Base-by-base conservation (phyloP, 2,888 invertebrate genomes). In the Odiellus spinosus region DNA sequence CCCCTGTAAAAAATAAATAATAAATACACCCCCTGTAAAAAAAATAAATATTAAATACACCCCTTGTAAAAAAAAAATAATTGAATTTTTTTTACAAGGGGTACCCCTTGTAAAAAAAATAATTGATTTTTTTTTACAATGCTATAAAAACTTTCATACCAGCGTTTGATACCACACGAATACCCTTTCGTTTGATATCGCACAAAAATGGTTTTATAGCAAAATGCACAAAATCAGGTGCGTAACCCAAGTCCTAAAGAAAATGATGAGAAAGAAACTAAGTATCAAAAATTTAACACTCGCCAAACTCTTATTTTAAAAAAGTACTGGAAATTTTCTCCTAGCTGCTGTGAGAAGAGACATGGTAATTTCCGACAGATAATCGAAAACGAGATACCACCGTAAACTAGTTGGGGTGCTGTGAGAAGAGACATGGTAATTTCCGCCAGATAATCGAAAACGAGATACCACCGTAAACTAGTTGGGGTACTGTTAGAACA, bases 291-390 rank as follows among this genome's bases (percentile, higher is more conserved):
- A 36, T 10, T 36, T 36, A 8, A 10, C 38, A 36, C 38, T 36
- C 8, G n/a, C n/a, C n/a, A 34, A 1, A 36, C 17, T 36, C 12
- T 1, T 36, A 15, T 36, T 5, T 17, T 36, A 12, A 15, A 8
- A 18, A 55, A 58, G 58, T 56, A 67, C 67, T 21, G 65, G 65
- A 43, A 61, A 60, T 57, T 68, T 70, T 26, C 60, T 58, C 52
- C 65, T 64, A 3, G 65, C 67, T 44, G 66, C 67, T 4, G 67
- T 66, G 26, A 71, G 61, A 10, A 71, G 60, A 3, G 71, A 70
- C 71, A 71, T 71, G 20, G 71, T 71, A 32, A 71, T 68, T 57
- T 71, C 71, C 11, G 71, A 70, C 34, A 71, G 57, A 53, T 71
- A 71, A 55, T 71, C 71, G 58, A 67, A 64, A 42, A 71, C 68